A percentile compares a stretch with the other conserved stretches of the same genome.
These are phyloP conservation scores for Lutjanus erythropterus DNA, from an alignment of 2,113 vertebrate species.

Conservation along the genomic window DNA sequence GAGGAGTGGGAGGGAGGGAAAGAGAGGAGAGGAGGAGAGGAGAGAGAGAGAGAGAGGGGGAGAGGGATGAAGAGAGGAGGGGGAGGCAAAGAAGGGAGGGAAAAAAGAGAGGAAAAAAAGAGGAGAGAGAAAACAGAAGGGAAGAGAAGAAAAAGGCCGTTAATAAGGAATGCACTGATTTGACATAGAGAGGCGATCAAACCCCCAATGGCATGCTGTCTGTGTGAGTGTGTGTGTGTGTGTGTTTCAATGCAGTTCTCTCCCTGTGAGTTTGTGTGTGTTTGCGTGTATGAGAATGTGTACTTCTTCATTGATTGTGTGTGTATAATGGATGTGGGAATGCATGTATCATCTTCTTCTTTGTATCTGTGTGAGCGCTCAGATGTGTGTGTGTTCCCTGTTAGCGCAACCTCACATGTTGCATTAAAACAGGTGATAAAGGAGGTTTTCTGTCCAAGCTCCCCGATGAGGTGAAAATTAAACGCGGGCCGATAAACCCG, in stretches of 20 bases:
- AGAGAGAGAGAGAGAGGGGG: constrained; percentile 52
- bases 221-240: constrained; percentile 50
- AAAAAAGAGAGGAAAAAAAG: constrained; percentile 10
- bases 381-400: constrained; percentile 20
- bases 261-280: not conserved
- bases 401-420: constrained; percentile 17
- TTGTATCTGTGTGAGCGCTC: not conserved
- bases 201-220: constrained; percentile 35
- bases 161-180: constrained; percentile 77
- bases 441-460: constrained; percentile 23
- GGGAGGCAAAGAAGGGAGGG: not conserved
- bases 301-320: constrained; percentile 50
- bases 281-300: constrained; percentile 23
- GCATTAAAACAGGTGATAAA: constrained; percentile 39
- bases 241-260: constrained; percentile 24
- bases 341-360: constrained; percentile 33
- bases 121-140: constrained; percentile 37
- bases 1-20: constrained; percentile 69
- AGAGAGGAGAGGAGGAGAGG: constrained; percentile 44
- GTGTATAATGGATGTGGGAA: constrained; percentile 41
- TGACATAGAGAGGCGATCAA: constrained; percentile 71
- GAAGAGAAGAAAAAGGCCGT: constrained; percentile 63
- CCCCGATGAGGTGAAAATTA: constrained; percentile 47
- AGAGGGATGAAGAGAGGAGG: constrained; percentile 16
- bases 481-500: constrained; percentile 29